Evolutionary conservation across 2,888 invertebrate species (phyloP), one percentile per base, ranked within the genome.

Genomic region (Agrypnus murinus): DNA sequence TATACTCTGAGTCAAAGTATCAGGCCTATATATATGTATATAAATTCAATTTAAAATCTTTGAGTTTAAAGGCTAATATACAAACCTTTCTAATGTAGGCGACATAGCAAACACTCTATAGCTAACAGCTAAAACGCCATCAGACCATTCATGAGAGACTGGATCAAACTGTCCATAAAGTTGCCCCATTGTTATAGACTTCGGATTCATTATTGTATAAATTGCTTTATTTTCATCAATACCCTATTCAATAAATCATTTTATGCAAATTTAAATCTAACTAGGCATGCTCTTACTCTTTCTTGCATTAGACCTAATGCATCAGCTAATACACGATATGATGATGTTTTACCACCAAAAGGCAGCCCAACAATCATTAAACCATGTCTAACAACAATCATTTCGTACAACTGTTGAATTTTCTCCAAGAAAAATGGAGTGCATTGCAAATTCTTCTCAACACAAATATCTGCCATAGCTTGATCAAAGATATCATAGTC

Each of bases 171-270:
- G 94, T 0, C 98, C 98, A 81, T 97, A 98, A 32, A 98, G 87
- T 83, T 98, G 97, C 0, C 96, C 97, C 93, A 98, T 94, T 0
- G 97, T 96, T 66, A 98, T 94, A 0, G 98, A 92, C 86, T 98
- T 98, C 0, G 98, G 98, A 86, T 97, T 98, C 75, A 96, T 95
- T 1, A 95, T 89, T 0, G 90, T 93, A 81, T 90, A 94, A 76
- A 95, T 91, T 0, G 93, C 94, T 72, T 88, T 88, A 79, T 93
- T 92, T 81, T 95, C 95, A 19, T 90, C 89, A 90, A 93, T 91
- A 40, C 91, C 87, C 72, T 91, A 90, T 92, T 93, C 75, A 55
- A 31, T 59, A 53, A 50, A 50, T 19, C 19, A 10, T 1, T 31
- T 6, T 50, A 8, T 31, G 31, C 10, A 31, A 10, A 31, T 6